A percentile compares a stretch with the other conserved stretches of the same genome.
These are phyloP conservation scores for Polyommatus iphigenia DNA, from an alignment of 2,888 invertebrate genomes.

Conservation along the genomic window DNA sequence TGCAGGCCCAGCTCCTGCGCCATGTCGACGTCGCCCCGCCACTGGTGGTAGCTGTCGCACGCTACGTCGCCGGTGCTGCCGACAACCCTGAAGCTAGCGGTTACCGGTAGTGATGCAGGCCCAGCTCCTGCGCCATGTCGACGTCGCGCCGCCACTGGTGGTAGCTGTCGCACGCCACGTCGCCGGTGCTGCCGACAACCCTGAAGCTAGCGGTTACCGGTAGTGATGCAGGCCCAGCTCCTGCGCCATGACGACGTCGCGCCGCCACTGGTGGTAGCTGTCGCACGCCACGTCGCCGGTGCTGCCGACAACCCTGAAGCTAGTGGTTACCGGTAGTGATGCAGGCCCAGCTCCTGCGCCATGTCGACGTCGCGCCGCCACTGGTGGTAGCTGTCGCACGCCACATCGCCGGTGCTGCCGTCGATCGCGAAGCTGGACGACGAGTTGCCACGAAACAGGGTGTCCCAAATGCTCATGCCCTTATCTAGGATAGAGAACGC, in stretches of 20 bases:
- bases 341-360: neutral
- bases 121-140: neutral
- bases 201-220: neutral
- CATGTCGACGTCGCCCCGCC: neutral
- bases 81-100: neutral
- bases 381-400: neutral
- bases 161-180: conserved; percentile 1
- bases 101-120: neutral
- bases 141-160: neutral
- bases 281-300: neutral
- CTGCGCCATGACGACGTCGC: neutral
- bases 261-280: neutral
- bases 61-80: neutral
- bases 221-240: neutral
- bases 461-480: conserved; percentile 75
- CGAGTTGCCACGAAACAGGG: conserved; percentile 47
- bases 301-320: neutral
- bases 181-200: neutral
- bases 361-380: neutral
- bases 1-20: neutral
- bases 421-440: conserved; percentile 32
- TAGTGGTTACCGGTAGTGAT: neutral
- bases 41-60: neutral
- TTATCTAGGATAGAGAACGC: conserved; percentile 56
- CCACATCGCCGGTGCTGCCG: conserved; percentile 24